These are phyloP conservation scores for Phyto melanocephala DNA, from an alignment of 2,888 invertebrate genomes.

Conservation along the genomic window DNA sequence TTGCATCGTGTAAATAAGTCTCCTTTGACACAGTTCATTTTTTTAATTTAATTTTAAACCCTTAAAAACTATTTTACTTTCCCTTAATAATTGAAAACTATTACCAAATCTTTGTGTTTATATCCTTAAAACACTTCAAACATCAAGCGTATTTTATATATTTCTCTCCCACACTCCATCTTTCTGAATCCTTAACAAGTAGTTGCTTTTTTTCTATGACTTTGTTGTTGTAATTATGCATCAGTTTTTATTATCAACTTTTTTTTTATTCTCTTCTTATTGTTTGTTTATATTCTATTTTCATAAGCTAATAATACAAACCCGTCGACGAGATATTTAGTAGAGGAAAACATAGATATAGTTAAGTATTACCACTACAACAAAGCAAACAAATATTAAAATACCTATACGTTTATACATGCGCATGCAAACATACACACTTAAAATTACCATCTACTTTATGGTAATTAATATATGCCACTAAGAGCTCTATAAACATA, in stretches of 20 bases:
- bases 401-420: background rate
- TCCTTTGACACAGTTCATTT: too few relatives aligned
- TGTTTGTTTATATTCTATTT: constrained; percentile 21
- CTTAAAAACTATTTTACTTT: too few relatives aligned
- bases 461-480: constrained; percentile 65
- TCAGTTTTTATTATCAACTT: background rate
- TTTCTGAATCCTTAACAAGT: too few relatives aligned
- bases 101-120: too few relatives aligned
- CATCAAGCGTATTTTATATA: too few relatives aligned
- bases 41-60: too few relatives aligned
- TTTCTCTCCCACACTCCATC: too few relatives aligned
- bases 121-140: too few relatives aligned
- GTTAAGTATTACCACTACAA: constrained; percentile 24
- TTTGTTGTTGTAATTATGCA: constrained; percentile 13
- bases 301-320: constrained; percentile 47
- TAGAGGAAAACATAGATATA: constrained; percentile 8
- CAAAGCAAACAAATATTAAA: constrained; percentile 43
- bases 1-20: too few relatives aligned
- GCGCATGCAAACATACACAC: background rate
- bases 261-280: constrained; percentile 11
- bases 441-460: constrained; percentile 59
- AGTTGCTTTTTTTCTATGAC: background rate
- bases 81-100: too few relatives aligned
- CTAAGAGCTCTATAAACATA: constrained; percentile 63
- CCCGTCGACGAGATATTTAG: background rate